These are phyloP conservation scores for Agrilus mali DNA, from an alignment of 2,888 invertebrate genomes.

Conservation along the genomic window DNA sequence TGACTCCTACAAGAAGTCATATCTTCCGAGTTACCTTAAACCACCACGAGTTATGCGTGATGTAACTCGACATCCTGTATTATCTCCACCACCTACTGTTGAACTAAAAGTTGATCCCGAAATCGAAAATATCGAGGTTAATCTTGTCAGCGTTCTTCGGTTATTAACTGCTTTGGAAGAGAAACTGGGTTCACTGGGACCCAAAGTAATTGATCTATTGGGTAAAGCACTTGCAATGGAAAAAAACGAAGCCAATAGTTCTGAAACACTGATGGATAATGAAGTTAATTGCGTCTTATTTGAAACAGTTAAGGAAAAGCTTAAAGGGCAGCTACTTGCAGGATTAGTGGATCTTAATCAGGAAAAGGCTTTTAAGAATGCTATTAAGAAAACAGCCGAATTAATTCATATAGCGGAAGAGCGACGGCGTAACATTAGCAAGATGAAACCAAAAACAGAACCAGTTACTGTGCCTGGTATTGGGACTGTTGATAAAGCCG, in stretches of 20 bases:
- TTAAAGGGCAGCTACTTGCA: conserved; percentile 65
- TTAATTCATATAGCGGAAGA: conserved; percentile 54
- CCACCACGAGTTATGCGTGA: conserved; percentile 27
- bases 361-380: conserved; percentile 57
- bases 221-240: conserved; percentile 67
- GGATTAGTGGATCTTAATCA: conserved; percentile 41
- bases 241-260: conserved; percentile 59
- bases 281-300: conserved; percentile 64
- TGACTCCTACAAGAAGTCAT: conserved; percentile 7
- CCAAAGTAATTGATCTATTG: conserved; percentile 64
- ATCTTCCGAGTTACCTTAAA: conserved; percentile 21
- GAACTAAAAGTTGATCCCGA: conserved; percentile 25
- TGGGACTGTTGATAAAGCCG: conserved; percentile 63
- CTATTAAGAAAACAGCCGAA: conserved; percentile 64
- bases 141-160: conserved; percentile 55
- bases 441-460: conserved; percentile 27
- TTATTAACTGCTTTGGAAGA: conserved; percentile 71
- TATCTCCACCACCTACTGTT: conserved; percentile 9
- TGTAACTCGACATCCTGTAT: conserved; percentile 23
- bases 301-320: conserved; percentile 76
- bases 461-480: conserved; percentile 52
- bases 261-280: conserved; percentile 58
- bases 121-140: conserved; percentile 38
- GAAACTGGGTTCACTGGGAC: conserved; percentile 72
- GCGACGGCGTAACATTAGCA: conserved; percentile 31